Base-by-base conservation (phyloP, 1,140 invertebrate genomes). In the Brachionus plicatilis region DNA sequence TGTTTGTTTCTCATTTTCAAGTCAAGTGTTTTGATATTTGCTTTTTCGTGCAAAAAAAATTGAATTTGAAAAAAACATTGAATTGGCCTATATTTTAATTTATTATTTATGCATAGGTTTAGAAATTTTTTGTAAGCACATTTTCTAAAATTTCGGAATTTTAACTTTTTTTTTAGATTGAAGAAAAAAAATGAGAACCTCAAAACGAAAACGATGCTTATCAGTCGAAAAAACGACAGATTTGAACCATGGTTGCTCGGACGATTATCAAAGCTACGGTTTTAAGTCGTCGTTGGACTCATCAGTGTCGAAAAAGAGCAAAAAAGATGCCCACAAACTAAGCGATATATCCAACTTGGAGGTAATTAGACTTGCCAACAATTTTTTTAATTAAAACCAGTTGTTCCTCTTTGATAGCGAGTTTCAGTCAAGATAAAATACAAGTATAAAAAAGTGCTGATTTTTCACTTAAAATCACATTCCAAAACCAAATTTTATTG, bases 301-400 rank as follows among this genome's bases (percentile, higher is more conserved):
- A 72, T 72, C 68, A 12, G 68, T 20, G 20, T 41, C 33, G 17
- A 72, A 72, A 72, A 72, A 72, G 17, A 43, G 33, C 68, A 72
- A 68, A 68, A 72, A 72, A 43, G 17, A 72, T 41, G 20, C 33
- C 68, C 33, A n/a, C 41, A 72, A 72, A 72, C 37, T 72, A 20
- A 72, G 37, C 41, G 68, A 72, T 43, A 45, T 72, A 72, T 72
- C 68, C 17, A 72, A 72, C 33, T 72, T 43, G 20, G 68, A 72
- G 68, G 68, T 72, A 72, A 72, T 72, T 41, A 72, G 53, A 60
- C 53, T 60, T 60, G 37, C 37, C 9, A 72, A 72, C 68, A 72
- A 72, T 47, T 72, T 37, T 37, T 72, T 43, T 72, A 72, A 72
- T 72, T 72, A 72, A 72, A 72, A 43, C 68, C 68, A 72, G 68